Base-by-base conservation (phyloP, 2,888 invertebrate species). In the Nipponacmea schrenckii region DNA sequence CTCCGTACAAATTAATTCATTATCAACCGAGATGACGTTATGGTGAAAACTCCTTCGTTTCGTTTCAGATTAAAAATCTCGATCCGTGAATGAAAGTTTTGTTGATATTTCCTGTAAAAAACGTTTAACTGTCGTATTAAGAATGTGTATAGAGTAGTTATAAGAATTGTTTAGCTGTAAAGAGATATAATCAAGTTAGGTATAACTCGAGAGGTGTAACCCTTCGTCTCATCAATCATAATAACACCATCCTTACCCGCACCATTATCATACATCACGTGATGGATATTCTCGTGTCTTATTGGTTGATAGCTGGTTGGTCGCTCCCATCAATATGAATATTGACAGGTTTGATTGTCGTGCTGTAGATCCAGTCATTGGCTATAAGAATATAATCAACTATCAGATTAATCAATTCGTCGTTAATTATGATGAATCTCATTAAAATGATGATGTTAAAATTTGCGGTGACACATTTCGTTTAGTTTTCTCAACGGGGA, bases 401-500 rank as follows among this genome's bases (percentile, higher is more conserved):
- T 39, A 8, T 8, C 70, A 62, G 65, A n/a, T 20, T 62, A 66
- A 70, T 70, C 70, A 70, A 62, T 44, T 64, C 68, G 39, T 39
- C 24, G 67, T 62, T 69, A 74, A 74, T 74, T 69, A 74, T 74
- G 74, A 74, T 74, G 69, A 71, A 74, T 74, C 69, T 70, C 68
- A 74, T 74, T 66, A 68, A 72, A 72, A 62, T 67, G 66, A 62
- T 67, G 67, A 64, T 63, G 70, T 69, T 62, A 62, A 74, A 74
- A 74, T 72, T 10, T 74, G 74, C 69, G 74, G 74, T 70, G 67
- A 67, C 64, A 46, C 44, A 62, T 69, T 44, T 39, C 68, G 56
- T 56, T 56, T 56, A 56, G 24, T 14, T 56, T 56, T 56, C 39
- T 1, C 39, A 56, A 56, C 24, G 56, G 56, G 56, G 12, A 56